Evolutionary conservation across 2,797 vertebrate species (phyloP), one percentile per base, ranked within the genome.

Genomic region (Coranthus polyacanthus): DNA sequence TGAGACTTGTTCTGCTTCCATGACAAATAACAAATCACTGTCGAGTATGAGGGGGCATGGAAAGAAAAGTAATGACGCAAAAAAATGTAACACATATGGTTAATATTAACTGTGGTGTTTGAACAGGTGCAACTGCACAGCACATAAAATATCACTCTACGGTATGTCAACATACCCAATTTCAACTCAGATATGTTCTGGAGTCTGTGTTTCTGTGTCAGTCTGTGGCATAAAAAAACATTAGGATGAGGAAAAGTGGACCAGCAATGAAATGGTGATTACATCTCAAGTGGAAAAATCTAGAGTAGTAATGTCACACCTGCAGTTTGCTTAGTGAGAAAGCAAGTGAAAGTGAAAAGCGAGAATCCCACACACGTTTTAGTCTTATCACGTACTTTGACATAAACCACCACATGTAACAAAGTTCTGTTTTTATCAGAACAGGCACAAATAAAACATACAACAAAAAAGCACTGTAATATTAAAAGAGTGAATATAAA

Each of bases 401-500:
- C 18, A 55, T 24, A 45, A 38, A 24, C 43, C 42, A 26, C 39
- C 22, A 63, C 20, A 42, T 37, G 53, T 22, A 50, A 24, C 1
- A 62, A 55, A 44, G 39, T 59, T 71, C 55, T 64, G 78, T n/a
- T 78, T n/a, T 83, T 55, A 43, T 63, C 65, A 52, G 68, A 75
- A 74, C 43, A 13, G 55, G 52, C 69, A 76, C 43, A 84, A 72
- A 79, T 50, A 68, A 62, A 83, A 80, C 42, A 67, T 39, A 44
- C 66, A 69, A 74, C 50, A 46, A 72, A 78, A 81, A 78, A 79
- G 82, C 80, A 90, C 71, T 80, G 78, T 66, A 59, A 79, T 73
- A 67, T 70, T 62, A 58, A 68, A 78, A 69, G 42, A 72, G 79
- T 87, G 81, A 79, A 84, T 91, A 91, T 85, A 90, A 93, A 93